These are phyloP conservation scores for Vulpes lagopus DNA, from an alignment of 2,113 vertebrate genomes.

Conservation along the genomic window DNA sequence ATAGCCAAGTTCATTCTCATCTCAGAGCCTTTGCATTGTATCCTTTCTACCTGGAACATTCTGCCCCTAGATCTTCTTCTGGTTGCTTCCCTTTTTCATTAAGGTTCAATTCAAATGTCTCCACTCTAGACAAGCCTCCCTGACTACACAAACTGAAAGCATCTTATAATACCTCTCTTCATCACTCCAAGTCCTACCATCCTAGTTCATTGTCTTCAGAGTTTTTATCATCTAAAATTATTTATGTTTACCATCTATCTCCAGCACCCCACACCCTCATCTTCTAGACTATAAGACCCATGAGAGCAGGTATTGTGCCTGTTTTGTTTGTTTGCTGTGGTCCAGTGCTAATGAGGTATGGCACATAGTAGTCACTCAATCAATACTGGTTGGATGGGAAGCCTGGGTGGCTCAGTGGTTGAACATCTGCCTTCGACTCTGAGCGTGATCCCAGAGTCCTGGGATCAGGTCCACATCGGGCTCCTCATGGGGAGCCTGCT, in stretches of 20 bases:
- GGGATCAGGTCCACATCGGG: no score
- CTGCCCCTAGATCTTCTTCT: not conserved
- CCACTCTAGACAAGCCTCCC: not conserved
- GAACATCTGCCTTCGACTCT: no score
- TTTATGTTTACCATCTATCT: not conserved
- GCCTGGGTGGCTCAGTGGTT: no score
- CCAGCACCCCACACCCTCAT: not conserved
- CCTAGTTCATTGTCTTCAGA: not conserved
- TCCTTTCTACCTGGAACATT: not conserved
- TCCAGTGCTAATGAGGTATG: not conserved
- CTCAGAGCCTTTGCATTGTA: not conserved
- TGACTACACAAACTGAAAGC: not conserved
- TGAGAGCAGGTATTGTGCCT: not conserved
- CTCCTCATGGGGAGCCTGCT: no score
- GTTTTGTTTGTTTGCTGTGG: not conserved
- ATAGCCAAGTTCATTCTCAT: not conserved
- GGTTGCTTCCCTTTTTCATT: not conserved
- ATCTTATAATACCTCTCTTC: not conserved
- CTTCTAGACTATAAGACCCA: not conserved
- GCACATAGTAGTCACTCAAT: not conserved
- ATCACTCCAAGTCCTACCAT: rapidly evolving
- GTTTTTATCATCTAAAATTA: not conserved
- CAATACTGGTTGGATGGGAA: not conserved
- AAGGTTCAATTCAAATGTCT: not conserved
- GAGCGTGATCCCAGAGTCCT: no score